Conservation (phyloP, 2,888 invertebrate species). For the Amblyteles armatorius region DNA sequence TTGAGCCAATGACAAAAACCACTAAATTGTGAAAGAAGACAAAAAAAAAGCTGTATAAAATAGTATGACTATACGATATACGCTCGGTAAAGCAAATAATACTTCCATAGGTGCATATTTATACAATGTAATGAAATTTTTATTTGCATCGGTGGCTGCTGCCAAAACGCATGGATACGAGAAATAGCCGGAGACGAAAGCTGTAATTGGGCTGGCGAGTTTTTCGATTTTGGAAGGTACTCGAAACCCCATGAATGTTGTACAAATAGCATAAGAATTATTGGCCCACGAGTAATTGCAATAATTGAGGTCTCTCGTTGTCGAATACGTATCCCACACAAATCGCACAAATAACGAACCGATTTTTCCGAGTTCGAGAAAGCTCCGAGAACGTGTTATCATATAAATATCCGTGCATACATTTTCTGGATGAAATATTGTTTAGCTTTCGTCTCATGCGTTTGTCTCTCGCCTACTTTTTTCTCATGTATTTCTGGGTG, state of each 20-base stretch:
- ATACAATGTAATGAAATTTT: constrained; percentile 58
- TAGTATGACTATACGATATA: constrained; percentile 58
- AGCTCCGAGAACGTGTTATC: neutral
- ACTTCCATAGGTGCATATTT: constrained; percentile 73
- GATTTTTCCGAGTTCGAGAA: constrained; percentile 33
- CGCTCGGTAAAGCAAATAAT: constrained; percentile 73
- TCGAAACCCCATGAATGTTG: constrained; percentile 38
- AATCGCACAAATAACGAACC: constrained; percentile 18
- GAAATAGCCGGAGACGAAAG: neutral
- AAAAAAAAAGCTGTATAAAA: constrained; percentile 66
- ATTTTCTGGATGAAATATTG: neutral
- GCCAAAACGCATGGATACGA: constrained; percentile 18
- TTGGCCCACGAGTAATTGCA: constrained; percentile 36
- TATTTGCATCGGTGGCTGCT: constrained; percentile 59
- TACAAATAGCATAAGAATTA: constrained; percentile 45
- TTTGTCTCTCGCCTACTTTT: neutral
- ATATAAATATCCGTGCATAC: neutral
- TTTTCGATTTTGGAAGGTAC: constrained; percentile 50
- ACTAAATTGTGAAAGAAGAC: constrained; percentile 35
- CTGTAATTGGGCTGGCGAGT: neutral
- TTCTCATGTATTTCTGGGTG: constrained; percentile 1
- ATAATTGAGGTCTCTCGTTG: constrained; percentile 32
- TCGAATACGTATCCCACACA: constrained; percentile 16
- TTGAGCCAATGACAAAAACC: constrained; percentile 47
- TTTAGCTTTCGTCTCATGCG: neutral